Evolutionary conservation across 2,888 invertebrate species (phyloP).

Genomic region (Clusia tigrina): DNA sequence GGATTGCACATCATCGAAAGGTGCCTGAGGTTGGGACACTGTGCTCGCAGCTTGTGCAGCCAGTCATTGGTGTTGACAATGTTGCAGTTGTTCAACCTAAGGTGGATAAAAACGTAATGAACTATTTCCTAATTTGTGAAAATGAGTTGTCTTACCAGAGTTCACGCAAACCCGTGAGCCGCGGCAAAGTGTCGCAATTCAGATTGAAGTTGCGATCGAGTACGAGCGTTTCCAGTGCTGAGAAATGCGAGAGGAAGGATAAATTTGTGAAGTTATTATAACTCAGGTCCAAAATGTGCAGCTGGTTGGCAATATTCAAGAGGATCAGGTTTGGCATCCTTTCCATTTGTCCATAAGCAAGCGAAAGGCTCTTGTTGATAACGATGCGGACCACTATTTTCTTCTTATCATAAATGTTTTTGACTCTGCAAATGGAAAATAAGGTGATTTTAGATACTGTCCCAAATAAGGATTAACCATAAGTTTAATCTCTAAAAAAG

Average conservation of each 20-base stretch:
- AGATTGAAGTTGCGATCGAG: constrained; percentile 80
- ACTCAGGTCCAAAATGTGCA: constrained; percentile 73
- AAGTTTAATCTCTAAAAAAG: too few species aligned
- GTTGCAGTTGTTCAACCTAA: constrained; percentile 71
- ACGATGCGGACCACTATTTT: too few species aligned
- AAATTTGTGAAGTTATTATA: constrained; percentile 77
- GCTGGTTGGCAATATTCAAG: constrained; percentile 68
- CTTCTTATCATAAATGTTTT: too few species aligned
- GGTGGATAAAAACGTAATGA: constrained; percentile 14
- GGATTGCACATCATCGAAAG: constrained; percentile 82
- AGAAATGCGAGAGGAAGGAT: constrained; percentile 74
- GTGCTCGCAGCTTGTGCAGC: constrained; percentile 71
- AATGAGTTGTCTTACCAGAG: constrained; percentile 72
- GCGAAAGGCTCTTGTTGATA: constrained; percentile 57
- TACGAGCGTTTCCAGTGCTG: constrained; percentile 75
- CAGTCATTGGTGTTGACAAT: constrained; percentile 73
- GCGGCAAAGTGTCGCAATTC: constrained; percentile 73
- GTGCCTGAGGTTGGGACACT: constrained; percentile 76
- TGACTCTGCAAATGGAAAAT: too few species aligned
- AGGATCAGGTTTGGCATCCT: constrained; percentile 70
- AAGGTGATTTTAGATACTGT: too few species aligned
- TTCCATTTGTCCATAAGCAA: constrained; percentile 73
- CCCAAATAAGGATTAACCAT: too few species aligned
- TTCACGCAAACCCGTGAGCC: constrained; percentile 73
- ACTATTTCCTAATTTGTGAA: too few species aligned